Percentiles rank a stretch among this genome's conserved stretches.
Conservation (phyloP, 2,888 invertebrate species). For the Agrochola circellaris region DNA sequence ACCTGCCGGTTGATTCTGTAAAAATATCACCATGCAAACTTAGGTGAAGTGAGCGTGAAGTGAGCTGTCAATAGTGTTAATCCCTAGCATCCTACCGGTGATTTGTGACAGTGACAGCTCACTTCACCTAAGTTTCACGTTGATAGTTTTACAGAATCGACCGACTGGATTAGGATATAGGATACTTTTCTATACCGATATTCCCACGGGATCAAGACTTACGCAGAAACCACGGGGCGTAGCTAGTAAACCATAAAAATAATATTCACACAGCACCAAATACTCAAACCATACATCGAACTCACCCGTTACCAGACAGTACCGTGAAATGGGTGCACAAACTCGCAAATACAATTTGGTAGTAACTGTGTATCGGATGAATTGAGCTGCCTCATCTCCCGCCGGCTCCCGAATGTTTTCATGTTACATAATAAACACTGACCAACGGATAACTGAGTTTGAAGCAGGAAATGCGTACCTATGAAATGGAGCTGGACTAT, state of each 20-base stretch:
- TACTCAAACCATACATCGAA: conserved; percentile 33
- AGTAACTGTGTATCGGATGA: conserved; percentile 72
- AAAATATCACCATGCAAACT: too few relatives aligned
- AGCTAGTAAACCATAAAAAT: background rate
- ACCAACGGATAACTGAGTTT: background rate
- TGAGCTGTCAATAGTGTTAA: too few relatives aligned
- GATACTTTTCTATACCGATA: too few relatives aligned
- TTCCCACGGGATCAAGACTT: too few relatives aligned
- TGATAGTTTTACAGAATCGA: too few relatives aligned
- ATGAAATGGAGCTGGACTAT: background rate
- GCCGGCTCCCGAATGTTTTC: conserved; percentile 12
- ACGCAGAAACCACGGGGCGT: too few relatives aligned
- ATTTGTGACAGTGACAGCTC: too few relatives aligned
- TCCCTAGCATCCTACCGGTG: too few relatives aligned
- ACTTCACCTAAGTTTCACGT: too few relatives aligned
- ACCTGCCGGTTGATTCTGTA: too few relatives aligned
- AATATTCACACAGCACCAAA: conserved; percentile 31
- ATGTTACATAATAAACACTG: conserved; percentile 18
- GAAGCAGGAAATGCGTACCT: background rate
- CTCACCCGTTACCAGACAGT: conserved; percentile 56
- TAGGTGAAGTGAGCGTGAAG: too few relatives aligned
- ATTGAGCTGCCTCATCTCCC: conserved; percentile 44
- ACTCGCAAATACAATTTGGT: conserved; percentile 81
- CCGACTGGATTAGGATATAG: too few relatives aligned
- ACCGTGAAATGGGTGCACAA: conserved; percentile 79